Percentiles rank a stretch among this genome's conserved stretches.
These are phyloP conservation scores for Hyperopisus bebe DNA, from an alignment of 2,113 vertebrate species.

Conservation along the genomic window DNA sequence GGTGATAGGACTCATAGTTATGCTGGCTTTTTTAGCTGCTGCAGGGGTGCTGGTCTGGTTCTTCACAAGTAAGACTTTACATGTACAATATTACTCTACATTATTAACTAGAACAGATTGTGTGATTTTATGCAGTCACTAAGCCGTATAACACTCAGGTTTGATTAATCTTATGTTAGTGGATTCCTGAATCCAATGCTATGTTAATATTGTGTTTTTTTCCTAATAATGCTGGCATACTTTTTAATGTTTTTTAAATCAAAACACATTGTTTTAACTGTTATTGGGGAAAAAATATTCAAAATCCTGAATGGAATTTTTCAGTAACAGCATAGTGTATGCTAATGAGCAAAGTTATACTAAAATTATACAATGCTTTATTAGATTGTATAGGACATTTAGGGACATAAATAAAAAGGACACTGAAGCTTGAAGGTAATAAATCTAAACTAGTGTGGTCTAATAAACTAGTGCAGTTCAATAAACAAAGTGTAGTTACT, in stretches of 20 bases:
- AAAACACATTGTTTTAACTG: not conserved
- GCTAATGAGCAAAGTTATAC: not conserved
- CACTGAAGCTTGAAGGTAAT: not conserved
- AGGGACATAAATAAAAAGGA: not conserved
- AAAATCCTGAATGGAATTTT: not conserved
- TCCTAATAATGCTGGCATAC: not conserved
- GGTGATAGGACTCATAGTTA: constrained; percentile 41
- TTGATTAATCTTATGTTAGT: not conserved
- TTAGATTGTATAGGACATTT: not conserved
- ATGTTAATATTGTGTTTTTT: not conserved
- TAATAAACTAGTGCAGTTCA: not conserved
- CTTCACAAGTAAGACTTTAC: constrained; percentile 51
- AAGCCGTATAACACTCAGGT: not conserved
- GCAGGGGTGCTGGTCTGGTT: constrained; percentile 57
- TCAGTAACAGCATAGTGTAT: not conserved
- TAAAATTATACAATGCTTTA: not conserved
- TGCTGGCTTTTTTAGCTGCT: constrained; percentile 46
- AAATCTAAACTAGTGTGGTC: not conserved
- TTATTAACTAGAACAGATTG: not conserved
- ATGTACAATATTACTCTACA: not conserved
- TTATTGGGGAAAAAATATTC: not conserved
- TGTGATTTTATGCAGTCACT: not conserved
- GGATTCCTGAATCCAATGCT: not conserved
- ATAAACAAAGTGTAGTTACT: not conserved
- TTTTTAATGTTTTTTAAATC: not conserved